These are phyloP conservation scores for Leptocoma aspasia DNA, from an alignment of 2,113 vertebrate species.

Conservation along the genomic window DNA sequence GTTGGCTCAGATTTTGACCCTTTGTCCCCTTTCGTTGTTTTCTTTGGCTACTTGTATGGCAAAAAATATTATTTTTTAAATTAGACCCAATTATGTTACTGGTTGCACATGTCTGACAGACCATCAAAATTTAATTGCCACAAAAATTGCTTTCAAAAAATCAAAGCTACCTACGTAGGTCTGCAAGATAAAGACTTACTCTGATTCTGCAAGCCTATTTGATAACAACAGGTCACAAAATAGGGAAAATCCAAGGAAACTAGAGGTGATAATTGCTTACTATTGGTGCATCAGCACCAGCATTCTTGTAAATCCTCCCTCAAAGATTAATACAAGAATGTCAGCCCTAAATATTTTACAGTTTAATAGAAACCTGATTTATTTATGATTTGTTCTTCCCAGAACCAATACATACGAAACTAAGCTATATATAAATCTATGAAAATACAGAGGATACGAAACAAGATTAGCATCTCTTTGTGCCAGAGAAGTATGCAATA, in stretches of 20 bases:
- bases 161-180: not conserved
- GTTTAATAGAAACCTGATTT: constrained; percentile 5
- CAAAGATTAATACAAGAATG: not conserved
- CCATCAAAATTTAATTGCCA: constrained; percentile 52
- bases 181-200: not conserved
- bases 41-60: constrained; percentile 59
- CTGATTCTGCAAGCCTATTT: constrained; percentile 1
- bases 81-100: constrained; percentile 51
- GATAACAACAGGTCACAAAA: constrained; percentile 12
- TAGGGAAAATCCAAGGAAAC: not conserved
- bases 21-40: constrained; percentile 47
- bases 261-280: not conserved
- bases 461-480: not conserved
- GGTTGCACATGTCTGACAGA: constrained; percentile 45
- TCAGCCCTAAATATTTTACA: not conserved
- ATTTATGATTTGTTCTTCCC: constrained; percentile 17
- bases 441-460: not conserved
- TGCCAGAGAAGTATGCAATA: not conserved
- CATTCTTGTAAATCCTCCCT: not conserved
- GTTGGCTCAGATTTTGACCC: constrained; percentile 56
- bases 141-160: constrained; percentile 39
- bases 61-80: constrained; percentile 54
- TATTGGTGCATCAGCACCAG: not conserved
- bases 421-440: not conserved
- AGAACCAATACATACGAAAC: not conserved